phyloP scores from a whole-genome alignment of 1,140 invertebrate species.

The Pseudobourletiella spinata region DNA sequence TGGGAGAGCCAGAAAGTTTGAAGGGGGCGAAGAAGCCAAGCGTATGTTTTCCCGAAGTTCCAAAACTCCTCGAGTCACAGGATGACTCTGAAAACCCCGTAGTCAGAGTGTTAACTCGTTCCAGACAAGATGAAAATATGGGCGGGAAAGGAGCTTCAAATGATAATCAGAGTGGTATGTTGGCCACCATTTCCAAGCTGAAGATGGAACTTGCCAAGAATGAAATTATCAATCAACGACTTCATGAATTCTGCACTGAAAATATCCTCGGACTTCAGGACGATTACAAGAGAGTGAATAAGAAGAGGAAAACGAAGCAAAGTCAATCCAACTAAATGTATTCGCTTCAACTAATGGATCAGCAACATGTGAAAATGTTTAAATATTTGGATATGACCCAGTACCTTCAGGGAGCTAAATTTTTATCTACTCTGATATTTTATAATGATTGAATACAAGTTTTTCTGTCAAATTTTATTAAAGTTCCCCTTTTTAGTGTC shows the following conservation, averaged over 20 bases:
- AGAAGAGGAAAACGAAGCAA: background rate
- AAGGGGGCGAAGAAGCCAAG: slow-evolving; percentile 25
- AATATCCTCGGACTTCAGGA: slow-evolving; percentile 11
- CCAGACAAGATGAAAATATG: slow-evolving; percentile 3
- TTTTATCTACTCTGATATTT: no score
- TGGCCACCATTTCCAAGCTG: slow-evolving; percentile 19
- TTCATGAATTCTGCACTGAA: slow-evolving; percentile 32
- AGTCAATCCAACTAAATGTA: no score
- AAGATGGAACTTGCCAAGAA: slow-evolving; percentile 22
- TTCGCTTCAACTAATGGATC: background rate
- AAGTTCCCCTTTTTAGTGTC: no score
- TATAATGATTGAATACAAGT: no score
- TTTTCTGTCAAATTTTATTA: no score
- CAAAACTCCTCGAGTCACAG: slow-evolving; percentile 30
- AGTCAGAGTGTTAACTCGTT: slow-evolving; percentile 20
- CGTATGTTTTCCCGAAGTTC: slow-evolving; percentile 29
- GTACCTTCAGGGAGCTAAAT: no score
- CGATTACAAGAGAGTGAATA: background rate
- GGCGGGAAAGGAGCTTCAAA: background rate
- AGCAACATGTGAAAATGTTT: background rate
- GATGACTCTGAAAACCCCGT: slow-evolving; percentile 9
- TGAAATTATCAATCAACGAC: slow-evolving; percentile 22
- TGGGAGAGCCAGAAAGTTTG: slow-evolving; percentile 24
- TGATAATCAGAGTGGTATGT: background rate
- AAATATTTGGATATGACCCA: no score